phyloP scores from a whole-genome alignment of 2,797 vertebrate genomes.

The Apogon talboti region DNA sequence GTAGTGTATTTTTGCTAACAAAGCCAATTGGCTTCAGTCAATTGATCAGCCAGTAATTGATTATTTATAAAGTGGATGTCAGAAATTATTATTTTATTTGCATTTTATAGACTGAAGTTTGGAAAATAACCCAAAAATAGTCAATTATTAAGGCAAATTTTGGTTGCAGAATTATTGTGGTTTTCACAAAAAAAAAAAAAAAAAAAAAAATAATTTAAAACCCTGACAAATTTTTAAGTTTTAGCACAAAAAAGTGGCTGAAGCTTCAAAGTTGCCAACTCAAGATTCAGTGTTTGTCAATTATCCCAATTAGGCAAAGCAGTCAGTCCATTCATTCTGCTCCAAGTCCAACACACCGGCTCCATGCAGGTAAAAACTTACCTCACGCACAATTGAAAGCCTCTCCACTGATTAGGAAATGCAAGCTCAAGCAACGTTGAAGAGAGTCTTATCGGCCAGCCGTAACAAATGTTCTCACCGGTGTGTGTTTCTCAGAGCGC shows the following conservation, averaged over 20 bases:
- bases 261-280: slow-evolving; percentile 31
- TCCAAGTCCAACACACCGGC: slow-evolving; percentile 24
- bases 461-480: slow-evolving; percentile 57
- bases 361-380: slow-evolving; percentile 74
- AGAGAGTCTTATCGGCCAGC: slow-evolving; percentile 51
- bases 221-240: background rate
- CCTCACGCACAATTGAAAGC: slow-evolving; percentile 58
- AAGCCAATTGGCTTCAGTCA: background rate
- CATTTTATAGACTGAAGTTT: background rate
- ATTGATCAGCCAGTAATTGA: too few relatives aligned
- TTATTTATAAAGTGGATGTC: too few relatives aligned
- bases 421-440: slow-evolving; percentile 33
- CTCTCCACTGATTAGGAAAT: slow-evolving; percentile 54
- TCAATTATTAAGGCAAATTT: too few relatives aligned
- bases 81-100: background rate
- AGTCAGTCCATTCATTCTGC: slow-evolving; percentile 30
- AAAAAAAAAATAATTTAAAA: slow-evolving; percentile 1
- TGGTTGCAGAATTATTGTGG: too few relatives aligned
- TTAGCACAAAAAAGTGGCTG: background rate
- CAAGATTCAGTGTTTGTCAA: slow-evolving; percentile 2
- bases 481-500: slow-evolving; percentile 71
- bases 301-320: slow-evolving; percentile 21
- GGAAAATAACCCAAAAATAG: too few relatives aligned
- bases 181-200: background rate
- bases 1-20: slow-evolving; percentile 12